Percentiles rank a stretch among this genome's conserved stretches.
Evolutionary conservation across 92 coral and sea anemone genomes (phyloP).

Genomic region (Isaurus tuberculatus): DNA sequence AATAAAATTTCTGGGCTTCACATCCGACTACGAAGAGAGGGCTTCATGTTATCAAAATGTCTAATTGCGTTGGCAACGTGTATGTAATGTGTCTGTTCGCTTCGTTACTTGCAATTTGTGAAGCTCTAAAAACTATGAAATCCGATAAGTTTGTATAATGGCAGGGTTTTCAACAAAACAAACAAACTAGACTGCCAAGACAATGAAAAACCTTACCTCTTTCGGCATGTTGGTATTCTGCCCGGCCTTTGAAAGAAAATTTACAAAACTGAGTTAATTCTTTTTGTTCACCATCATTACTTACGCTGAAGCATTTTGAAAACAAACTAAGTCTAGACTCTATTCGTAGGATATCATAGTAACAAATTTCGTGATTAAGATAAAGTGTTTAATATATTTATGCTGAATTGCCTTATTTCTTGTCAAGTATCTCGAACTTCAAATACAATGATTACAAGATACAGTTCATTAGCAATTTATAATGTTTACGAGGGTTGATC

Average conservation of each 20-base stretch:
- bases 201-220: constrained; percentile 67
- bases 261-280: constrained; percentile 1
- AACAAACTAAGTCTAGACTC: constrained; percentile 7
- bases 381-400: not conserved
- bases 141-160: constrained; percentile 60
- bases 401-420: constrained; percentile 4
- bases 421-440: constrained; percentile 29
- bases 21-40: not conserved
- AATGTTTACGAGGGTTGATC: constrained; percentile 39
- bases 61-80: constrained; percentile 25
- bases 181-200: constrained; percentile 54
- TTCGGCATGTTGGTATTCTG: constrained; percentile 74
- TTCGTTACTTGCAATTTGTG: constrained; percentile 6
- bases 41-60: not conserved
- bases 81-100: not conserved
- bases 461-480: constrained; percentile 42
- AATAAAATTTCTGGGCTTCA: not conserved
- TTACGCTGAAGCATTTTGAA: constrained; percentile 12
- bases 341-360: not conserved
- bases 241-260: constrained; percentile 78
- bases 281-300: not conserved
- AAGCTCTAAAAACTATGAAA: constrained; percentile 62
- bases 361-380: not conserved
- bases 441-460: constrained; percentile 41
- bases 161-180: constrained; percentile 65